A percentile compares a stretch with the other conserved stretches of the same genome.
Evolutionary conservation across 1,140 invertebrate genomes (phyloP).

Genomic region (Bombus ignitus): DNA sequence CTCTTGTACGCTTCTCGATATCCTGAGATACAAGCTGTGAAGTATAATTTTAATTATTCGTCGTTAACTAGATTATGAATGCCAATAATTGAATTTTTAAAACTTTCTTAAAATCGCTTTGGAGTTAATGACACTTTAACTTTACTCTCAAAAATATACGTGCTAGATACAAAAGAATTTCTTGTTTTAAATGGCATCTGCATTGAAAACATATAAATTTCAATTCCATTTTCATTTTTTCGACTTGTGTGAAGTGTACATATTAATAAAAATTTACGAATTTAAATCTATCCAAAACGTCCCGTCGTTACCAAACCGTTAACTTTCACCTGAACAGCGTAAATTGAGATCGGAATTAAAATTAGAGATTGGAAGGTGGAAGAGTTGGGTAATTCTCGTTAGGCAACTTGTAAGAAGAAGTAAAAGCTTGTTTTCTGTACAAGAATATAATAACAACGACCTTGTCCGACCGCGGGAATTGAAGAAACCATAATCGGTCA

Average conservation of each 20-base stretch:
- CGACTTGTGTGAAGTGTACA: too few relatives aligned
- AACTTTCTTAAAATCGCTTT: too few relatives aligned
- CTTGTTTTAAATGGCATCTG: too few relatives aligned
- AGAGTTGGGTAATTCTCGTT: constrained; percentile 39
- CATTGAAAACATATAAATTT: too few relatives aligned
- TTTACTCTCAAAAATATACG: too few relatives aligned
- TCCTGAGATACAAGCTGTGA: neutral
- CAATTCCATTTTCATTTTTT: too few relatives aligned
- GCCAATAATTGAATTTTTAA: too few relatives aligned
- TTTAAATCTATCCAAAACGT: neutral
- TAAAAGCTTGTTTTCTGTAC: constrained; percentile 3
- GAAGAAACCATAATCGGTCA: constrained; percentile 18
- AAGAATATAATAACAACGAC: constrained; percentile 25
- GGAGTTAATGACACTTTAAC: too few relatives aligned
- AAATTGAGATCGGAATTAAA: neutral
- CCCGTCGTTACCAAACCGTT: neutral
- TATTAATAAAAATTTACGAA: too few relatives aligned
- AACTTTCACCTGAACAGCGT: neutral
- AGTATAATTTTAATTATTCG: neutral
- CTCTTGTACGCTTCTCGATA: neutral
- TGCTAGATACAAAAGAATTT: too few relatives aligned
- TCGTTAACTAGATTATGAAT: too few relatives aligned
- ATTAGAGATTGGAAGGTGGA: constrained; percentile 30
- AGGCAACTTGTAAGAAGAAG: constrained; percentile 14
- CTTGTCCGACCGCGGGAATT: neutral